Evolutionary conservation across 2,888 invertebrate genomes (phyloP).

Genomic region (Blera fallax): DNA sequence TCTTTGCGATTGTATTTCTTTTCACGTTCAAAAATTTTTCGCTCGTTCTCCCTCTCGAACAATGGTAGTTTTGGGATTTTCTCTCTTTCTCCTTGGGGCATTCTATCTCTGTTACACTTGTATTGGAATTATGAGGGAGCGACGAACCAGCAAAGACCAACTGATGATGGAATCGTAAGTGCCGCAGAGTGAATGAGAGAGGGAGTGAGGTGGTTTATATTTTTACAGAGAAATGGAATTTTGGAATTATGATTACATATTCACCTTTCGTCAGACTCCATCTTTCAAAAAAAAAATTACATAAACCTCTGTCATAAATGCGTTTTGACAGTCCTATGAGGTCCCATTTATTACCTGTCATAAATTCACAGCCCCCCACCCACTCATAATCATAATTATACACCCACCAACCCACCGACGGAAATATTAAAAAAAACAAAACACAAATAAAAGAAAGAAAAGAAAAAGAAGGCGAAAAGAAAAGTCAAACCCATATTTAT

Average conservation of each 20-base stretch:
- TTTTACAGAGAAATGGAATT: conserved; percentile 15
- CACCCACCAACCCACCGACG: conserved; percentile 13
- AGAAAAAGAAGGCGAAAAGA: conserved; percentile 40
- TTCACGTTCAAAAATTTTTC: conserved; percentile 3
- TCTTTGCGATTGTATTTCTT: conserved; percentile 15
- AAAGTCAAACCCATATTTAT: conserved; percentile 71
- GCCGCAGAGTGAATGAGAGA: not conserved
- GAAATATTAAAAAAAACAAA: too few relatives aligned
- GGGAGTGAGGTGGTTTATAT: conserved; percentile 37
- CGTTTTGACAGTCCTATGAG: not conserved
- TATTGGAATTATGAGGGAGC: conserved; percentile 50
- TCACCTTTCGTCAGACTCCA: conserved; percentile 31
- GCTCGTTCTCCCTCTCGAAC: conserved; percentile 63
- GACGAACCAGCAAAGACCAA: conserved; percentile 62
- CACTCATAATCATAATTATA: not conserved
- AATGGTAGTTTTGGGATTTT: too few relatives aligned
- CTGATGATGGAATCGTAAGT: conserved; percentile 41
- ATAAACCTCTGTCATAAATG: not conserved
- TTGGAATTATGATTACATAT: conserved; percentile 56
- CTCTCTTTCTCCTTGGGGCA: not conserved
- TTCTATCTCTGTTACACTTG: conserved; percentile 9
- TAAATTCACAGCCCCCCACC: not conserved
- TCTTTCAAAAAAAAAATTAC: conserved; percentile 7
- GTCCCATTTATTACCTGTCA: not conserved
- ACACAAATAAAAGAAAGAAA: not conserved